Percentiles rank a stretch among this genome's conserved stretches.
phyloP scores from a whole-genome alignment of 1,140 invertebrate genomes.

The Gryllus bimaculatus region DNA sequence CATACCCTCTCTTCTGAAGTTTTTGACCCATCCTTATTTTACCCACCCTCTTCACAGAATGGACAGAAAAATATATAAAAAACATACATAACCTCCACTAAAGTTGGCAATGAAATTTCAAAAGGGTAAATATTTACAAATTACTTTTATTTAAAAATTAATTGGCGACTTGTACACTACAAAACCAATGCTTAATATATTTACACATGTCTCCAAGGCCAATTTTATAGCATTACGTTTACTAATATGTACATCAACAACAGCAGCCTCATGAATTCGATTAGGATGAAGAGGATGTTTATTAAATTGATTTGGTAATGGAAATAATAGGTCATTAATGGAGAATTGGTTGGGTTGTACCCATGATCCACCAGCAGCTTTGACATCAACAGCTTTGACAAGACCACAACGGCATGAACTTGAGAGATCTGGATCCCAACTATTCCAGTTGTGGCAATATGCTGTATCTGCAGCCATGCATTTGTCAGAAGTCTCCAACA shows the following conservation, averaged over 20 bases:
- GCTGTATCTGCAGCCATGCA: neutral
- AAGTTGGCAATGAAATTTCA: no score
- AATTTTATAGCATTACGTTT: conserved; percentile 8
- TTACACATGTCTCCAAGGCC: conserved; percentile 7
- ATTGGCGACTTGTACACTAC: neutral
- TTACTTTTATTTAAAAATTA: no score
- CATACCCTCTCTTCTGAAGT: no score
- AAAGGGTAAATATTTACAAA: no score
- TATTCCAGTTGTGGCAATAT: conserved; percentile 2
- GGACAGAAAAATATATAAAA: no score
- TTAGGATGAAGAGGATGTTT: neutral
- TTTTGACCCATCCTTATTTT: no score
- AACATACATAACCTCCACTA: no score
- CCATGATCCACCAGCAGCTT: neutral
- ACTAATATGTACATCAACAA: neutral
- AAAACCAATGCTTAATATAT: conserved; percentile 8
- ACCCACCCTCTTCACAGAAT: no score
- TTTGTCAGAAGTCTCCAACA: neutral
- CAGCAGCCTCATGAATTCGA: neutral
- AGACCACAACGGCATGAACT: conserved; percentile 9
- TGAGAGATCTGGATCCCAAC: neutral
- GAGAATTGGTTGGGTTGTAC: neutral
- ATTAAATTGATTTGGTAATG: neutral
- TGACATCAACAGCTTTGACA: neutral
- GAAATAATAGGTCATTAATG: neutral